Evolutionary conservation across 2,113 vertebrate genomes (phyloP).

Genomic region (Felis chaus): DNA sequence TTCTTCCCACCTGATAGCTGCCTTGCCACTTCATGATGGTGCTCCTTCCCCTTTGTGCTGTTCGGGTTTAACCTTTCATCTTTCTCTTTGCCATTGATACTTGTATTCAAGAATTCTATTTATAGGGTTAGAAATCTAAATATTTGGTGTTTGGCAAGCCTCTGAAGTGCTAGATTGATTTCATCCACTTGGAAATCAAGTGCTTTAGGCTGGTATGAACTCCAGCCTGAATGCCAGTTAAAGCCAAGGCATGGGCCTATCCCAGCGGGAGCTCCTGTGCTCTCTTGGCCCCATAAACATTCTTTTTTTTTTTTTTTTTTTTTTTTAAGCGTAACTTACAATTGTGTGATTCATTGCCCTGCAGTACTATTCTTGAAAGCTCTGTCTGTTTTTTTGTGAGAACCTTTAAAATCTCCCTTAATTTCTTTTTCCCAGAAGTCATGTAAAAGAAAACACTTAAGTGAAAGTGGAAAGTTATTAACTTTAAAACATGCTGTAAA

Average conservation of each 20-base stretch:
- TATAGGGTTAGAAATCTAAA: constrained; percentile 64
- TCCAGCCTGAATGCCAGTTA: constrained; percentile 52
- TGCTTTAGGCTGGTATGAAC: constrained; percentile 58
- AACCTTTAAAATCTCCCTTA: constrained; percentile 67
- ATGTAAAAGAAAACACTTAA: constrained; percentile 55
- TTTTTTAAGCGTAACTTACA: background rate
- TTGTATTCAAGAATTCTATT: constrained; percentile 69
- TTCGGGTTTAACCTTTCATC: constrained; percentile 66
- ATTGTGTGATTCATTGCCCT: constrained; percentile 58
- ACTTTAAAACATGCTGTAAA: constrained; percentile 73
- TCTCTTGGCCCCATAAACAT: constrained; percentile 35
- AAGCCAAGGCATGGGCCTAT: constrained; percentile 36
- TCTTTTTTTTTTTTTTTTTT: background rate
- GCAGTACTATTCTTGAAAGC: constrained; percentile 68
- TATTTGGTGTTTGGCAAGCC: constrained; percentile 67
- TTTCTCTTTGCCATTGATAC: constrained; percentile 63
- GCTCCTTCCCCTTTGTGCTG: constrained; percentile 56
- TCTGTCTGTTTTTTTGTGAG: constrained; percentile 65
- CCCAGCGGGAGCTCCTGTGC: constrained; percentile 8
- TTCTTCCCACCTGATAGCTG: constrained; percentile 65
- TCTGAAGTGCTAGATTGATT: constrained; percentile 65
- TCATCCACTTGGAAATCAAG: constrained; percentile 63
- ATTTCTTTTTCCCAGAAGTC: constrained; percentile 41
- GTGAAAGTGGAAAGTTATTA: constrained; percentile 63
- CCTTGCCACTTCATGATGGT: constrained; percentile 69